Conservation (phyloP, 2,113 vertebrate genomes). For the Pontoporia blainvillei region DNA sequence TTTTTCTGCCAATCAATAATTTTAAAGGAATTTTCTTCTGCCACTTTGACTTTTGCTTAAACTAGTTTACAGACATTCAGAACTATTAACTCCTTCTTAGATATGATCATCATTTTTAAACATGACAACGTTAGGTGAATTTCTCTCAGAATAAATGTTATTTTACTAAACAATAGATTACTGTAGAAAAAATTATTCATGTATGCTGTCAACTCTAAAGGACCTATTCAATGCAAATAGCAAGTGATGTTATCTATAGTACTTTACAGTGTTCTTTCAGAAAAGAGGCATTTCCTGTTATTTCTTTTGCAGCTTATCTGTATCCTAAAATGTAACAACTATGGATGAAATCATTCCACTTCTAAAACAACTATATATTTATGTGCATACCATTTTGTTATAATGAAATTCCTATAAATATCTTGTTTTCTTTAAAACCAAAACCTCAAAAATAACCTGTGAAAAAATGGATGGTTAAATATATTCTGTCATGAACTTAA, state of each 20-base stretch:
- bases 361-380: slow-evolving; percentile 3
- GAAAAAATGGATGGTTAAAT: not conserved
- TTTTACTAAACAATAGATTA: slow-evolving; percentile 51
- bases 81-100: not conserved
- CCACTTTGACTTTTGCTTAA: not conserved
- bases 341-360: slow-evolving; percentile 6
- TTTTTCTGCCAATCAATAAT: not conserved
- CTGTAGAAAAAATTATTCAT: slow-evolving; percentile 39
- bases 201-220: slow-evolving; percentile 43
- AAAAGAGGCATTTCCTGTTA: slow-evolving; percentile 45
- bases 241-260: not conserved
- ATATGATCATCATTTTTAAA: not conserved
- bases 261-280: slow-evolving; percentile 48
- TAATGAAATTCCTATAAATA: not conserved
- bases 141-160: not conserved
- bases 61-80: not conserved
- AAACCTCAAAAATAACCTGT: not conserved
- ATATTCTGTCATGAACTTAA: not conserved
- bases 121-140: not conserved
- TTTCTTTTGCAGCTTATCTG: slow-evolving; percentile 41
- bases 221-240: slow-evolving; percentile 5
- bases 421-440: not conserved
- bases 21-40: not conserved
- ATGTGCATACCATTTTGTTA: slow-evolving; percentile 2
- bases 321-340: slow-evolving; percentile 29